Conservation (phyloP, 2,888 invertebrate genomes). For the Craniophora ligustri region DNA sequence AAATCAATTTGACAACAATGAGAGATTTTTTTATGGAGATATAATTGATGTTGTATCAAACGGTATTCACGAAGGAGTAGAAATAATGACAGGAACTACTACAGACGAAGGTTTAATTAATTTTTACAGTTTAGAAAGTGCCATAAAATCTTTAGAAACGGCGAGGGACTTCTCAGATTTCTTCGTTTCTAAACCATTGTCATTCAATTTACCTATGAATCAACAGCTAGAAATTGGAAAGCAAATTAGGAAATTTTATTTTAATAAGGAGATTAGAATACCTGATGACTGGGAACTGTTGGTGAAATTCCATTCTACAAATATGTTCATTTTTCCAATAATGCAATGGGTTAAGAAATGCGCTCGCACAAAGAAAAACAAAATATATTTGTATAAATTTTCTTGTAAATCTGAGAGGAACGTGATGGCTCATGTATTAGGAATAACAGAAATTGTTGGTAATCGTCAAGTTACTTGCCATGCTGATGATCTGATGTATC, state of each 20-base stretch:
- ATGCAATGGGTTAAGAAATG: constrained; percentile 56
- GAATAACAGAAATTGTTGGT: constrained; percentile 32
- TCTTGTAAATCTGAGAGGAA: constrained; percentile 62
- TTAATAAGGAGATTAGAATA: constrained; percentile 37
- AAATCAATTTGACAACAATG: constrained; percentile 59
- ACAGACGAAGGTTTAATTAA: constrained; percentile 89
- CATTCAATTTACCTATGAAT: constrained; percentile 35
- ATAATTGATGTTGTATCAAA: constrained; percentile 70
- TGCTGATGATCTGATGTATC: constrained; percentile 61
- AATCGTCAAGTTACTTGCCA: constrained; percentile 52
- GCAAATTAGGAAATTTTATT: constrained; percentile 56
- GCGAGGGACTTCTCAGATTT: constrained; percentile 37
- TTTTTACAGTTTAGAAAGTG: constrained; percentile 18
- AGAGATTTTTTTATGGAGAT: constrained; percentile 65
- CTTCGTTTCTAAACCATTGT: constrained; percentile 47
- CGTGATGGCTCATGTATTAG: constrained; percentile 40
- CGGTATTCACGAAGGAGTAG: constrained; percentile 86
- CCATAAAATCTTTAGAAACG: constrained; percentile 13
- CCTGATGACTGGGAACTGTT: constrained; percentile 53
- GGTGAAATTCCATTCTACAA: constrained; percentile 35
- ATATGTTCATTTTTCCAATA: constrained; percentile 48
- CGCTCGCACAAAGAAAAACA: constrained; percentile 51
- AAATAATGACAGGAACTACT: constrained; percentile 91
- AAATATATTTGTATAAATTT: constrained; percentile 62
- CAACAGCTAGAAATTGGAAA: constrained; percentile 54